These are phyloP conservation scores for Agrotis puta DNA, from an alignment of 2,888 invertebrate species.

Conservation along the genomic window DNA sequence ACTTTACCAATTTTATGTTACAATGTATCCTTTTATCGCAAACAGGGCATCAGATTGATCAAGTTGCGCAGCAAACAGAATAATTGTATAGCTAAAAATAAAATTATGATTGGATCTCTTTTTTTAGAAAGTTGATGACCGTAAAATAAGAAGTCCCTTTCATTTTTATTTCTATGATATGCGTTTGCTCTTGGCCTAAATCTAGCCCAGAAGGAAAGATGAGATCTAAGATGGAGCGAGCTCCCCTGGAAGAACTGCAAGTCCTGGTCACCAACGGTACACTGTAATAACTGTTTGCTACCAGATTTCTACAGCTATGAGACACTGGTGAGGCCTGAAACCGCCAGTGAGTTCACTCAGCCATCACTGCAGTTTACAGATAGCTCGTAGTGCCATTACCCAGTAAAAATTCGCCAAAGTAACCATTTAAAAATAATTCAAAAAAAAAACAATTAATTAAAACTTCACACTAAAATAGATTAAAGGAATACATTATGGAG, in stretches of 20 bases:
- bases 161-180: background rate
- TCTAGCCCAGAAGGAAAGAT: too few species aligned
- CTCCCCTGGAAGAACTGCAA: too few species aligned
- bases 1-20: slow-evolving; percentile 18
- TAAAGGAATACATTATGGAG: too few species aligned
- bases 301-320: too few species aligned
- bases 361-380: too few species aligned
- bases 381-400: too few species aligned
- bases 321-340: too few species aligned
- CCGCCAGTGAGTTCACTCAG: too few species aligned
- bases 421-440: background rate
- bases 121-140: slow-evolving; percentile 26
- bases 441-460: slow-evolving; percentile 18
- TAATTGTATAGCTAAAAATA: slow-evolving; percentile 4
- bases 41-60: slow-evolving; percentile 16
- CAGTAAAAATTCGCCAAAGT: too few species aligned
- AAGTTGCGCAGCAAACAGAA: slow-evolving; percentile 8
- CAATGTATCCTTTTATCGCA: slow-evolving; percentile 36
- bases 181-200: background rate
- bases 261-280: too few species aligned
- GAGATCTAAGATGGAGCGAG: background rate
- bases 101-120: slow-evolving; percentile 21
- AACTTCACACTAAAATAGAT: slow-evolving; percentile 1
- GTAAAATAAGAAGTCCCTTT: slow-evolving; percentile 4
- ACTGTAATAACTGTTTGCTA: too few species aligned